Base-by-base conservation (phyloP, 2,113 vertebrate genomes). In the Bujurquina vittata region DNA sequence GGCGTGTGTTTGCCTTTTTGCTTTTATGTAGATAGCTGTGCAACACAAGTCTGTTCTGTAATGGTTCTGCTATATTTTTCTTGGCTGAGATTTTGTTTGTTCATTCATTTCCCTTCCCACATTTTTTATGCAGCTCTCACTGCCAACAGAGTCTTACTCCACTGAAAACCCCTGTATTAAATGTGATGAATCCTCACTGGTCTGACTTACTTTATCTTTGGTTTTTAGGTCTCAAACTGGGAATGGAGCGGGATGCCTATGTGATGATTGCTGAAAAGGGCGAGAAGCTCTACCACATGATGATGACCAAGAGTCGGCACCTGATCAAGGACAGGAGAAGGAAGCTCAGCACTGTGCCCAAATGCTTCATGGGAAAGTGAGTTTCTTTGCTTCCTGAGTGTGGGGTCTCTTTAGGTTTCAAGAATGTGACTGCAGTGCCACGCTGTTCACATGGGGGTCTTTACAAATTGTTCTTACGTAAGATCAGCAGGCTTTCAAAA, bases 361-460 rank as follows among this genome's bases (percentile, higher is more conserved):
- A 99, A 94, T 99, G 98, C 94, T 99, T 99, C 95, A 95, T 99
- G 81, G 98, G 98, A 97, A 99, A 99, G 98, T 99, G 95, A 98
- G 98, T 98, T 82, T 67, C 43, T 85, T 82, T 49, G 18, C 59
- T 29, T 61, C 52, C 29, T 77, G 5, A 15, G 60, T 35, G 63
- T 46, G 49, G 20, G 35, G 37, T 72, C 78, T 79, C 76, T 82
- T 23, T 12, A 46, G 37, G 14, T 84, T 82, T 81, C 83, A 75
- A 49, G 90, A 91, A 86, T 84, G 79, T 72, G 67, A 61, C 77
- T 87, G 76, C 73, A 83, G 31, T 49, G 43, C 61, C 26, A 5
- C n/a, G 75, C 61, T 40, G 73, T 86, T 92, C 89, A 91, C 84
- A 84, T 84, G 84, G 85, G 43, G 73, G 77, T 57, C 89, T 76